phyloP scores from a whole-genome alignment of 2,113 vertebrate genomes.

The Petroica traversi region DNA sequence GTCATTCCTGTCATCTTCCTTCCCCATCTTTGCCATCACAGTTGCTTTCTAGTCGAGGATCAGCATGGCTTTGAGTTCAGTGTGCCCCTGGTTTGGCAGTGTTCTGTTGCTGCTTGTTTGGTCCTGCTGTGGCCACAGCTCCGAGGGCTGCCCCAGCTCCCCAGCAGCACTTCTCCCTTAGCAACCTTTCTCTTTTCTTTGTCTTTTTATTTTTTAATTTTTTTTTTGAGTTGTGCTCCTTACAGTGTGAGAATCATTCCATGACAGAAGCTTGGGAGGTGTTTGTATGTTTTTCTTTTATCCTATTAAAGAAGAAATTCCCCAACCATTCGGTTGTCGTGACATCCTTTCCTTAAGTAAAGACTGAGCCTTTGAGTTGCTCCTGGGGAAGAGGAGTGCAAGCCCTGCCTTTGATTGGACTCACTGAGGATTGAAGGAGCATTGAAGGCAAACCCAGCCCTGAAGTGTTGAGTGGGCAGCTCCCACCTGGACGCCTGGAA shows the following conservation, averaged over 20 bases:
- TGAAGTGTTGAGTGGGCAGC: neutral
- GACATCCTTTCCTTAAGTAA: slow-evolving; percentile 22
- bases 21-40: neutral
- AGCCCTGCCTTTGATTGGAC: neutral
- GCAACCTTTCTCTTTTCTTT: neutral
- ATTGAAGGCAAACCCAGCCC: neutral
- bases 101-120: slow-evolving; percentile 10
- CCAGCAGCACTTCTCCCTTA: neutral
- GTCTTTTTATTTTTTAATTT: neutral
- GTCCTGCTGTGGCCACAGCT: neutral
- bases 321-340: slow-evolving; percentile 12
- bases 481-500: neutral
- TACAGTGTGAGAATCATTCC: slow-evolving; percentile 39
- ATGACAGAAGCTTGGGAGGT: slow-evolving; percentile 27
- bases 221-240: neutral
- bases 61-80: slow-evolving; percentile 43
- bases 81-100: neutral
- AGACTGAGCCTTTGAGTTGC: neutral
- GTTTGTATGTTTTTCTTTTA: slow-evolving; percentile 34
- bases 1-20: neutral
- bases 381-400: neutral
- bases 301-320: slow-evolving; percentile 55
- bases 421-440: neutral
- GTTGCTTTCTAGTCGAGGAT: slow-evolving; percentile 3
- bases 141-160: neutral